These are phyloP conservation scores for Philaenus spumarius DNA, from an alignment of 1,140 invertebrate species.

Conservation along the genomic window DNA sequence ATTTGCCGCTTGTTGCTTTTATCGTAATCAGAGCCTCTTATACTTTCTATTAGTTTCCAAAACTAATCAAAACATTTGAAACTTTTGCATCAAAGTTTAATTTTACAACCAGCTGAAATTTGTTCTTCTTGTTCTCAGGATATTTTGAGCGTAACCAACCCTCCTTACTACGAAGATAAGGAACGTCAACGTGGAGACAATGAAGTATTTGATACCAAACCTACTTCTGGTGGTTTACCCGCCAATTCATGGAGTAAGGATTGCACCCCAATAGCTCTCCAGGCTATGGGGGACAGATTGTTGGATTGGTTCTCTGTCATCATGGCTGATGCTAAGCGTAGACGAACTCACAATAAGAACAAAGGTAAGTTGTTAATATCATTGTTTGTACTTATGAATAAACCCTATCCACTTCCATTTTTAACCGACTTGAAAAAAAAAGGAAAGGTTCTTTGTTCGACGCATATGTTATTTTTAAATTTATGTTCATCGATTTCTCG, in stretches of 20 bases:
- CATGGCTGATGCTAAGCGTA: constrained; percentile 66
- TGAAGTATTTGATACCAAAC: constrained; percentile 55
- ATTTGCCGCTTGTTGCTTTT: too few species aligned
- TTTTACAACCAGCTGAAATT: too few species aligned
- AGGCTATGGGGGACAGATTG: constrained; percentile 80
- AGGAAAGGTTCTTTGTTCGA: too few species aligned
- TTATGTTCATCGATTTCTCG: too few species aligned
- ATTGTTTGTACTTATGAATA: too few species aligned
- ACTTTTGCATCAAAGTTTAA: too few species aligned
- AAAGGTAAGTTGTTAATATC: constrained; percentile 47
- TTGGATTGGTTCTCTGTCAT: constrained; percentile 93
- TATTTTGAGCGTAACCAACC: constrained; percentile 37
- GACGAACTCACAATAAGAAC: constrained; percentile 47
- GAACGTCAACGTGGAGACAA: constrained; percentile 58
- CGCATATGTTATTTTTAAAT: too few species aligned
- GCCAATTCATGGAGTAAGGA: constrained; percentile 38
- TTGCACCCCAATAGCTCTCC: constrained; percentile 61
- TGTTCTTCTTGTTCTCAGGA: constrained; percentile 39
- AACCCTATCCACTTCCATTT: too few species aligned
- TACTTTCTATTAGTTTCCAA: too few species aligned
- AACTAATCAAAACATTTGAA: too few species aligned
- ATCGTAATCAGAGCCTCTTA: too few species aligned
- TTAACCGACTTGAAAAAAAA: too few species aligned
- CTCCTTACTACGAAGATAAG: constrained; percentile 52
- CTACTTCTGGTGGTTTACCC: constrained; percentile 32